Conservation (phyloP, 2,888 invertebrate genomes). For the Ptychoptera contaminata region DNA sequence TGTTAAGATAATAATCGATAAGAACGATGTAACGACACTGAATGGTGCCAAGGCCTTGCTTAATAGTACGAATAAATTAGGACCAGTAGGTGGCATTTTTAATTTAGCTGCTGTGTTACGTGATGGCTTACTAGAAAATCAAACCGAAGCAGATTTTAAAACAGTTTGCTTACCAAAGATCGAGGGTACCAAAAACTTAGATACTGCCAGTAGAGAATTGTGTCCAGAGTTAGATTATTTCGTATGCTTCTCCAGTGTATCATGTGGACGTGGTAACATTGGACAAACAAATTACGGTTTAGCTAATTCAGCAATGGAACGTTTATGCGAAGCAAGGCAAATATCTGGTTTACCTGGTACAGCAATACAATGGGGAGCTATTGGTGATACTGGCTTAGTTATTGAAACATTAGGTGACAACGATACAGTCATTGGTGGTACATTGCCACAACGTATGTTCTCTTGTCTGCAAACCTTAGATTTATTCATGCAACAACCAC, state of each 20-base stretch:
- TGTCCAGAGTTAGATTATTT: constrained; percentile 81
- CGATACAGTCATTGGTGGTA: constrained; percentile 86
- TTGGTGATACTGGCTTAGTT: constrained; percentile 92
- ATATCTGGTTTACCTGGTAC: constrained; percentile 69
- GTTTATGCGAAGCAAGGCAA: constrained; percentile 76
- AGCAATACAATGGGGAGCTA: constrained; percentile 98
- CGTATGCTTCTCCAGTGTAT: constrained; percentile 90
- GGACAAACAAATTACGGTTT: constrained; percentile 96
- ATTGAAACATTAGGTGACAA: constrained; percentile 80
- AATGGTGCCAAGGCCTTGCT: constrained; percentile 48
- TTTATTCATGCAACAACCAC: constrained; percentile 74
- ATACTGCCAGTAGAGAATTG: constrained; percentile 56
- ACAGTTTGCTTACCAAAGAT: constrained; percentile 76
- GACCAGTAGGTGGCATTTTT: constrained; percentile 75
- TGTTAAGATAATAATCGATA: constrained; percentile 45
- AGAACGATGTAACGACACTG: constrained; percentile 42
- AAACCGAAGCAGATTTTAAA: constrained; percentile 61
- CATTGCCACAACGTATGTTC: constrained; percentile 87
- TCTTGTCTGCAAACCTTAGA: constrained; percentile 85
- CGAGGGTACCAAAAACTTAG: constrained; percentile 66
- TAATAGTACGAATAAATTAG: constrained; percentile 42
- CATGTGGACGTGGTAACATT: constrained; percentile 91
- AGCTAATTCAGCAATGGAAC: constrained; percentile 96
- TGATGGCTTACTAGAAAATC: constrained; percentile 79
- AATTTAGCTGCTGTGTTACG: constrained; percentile 86